Evolutionary conservation across 2,888 invertebrate genomes (phyloP), one percentile per base, ranked within the genome.

Genomic region (Nymphalis urticae): DNA sequence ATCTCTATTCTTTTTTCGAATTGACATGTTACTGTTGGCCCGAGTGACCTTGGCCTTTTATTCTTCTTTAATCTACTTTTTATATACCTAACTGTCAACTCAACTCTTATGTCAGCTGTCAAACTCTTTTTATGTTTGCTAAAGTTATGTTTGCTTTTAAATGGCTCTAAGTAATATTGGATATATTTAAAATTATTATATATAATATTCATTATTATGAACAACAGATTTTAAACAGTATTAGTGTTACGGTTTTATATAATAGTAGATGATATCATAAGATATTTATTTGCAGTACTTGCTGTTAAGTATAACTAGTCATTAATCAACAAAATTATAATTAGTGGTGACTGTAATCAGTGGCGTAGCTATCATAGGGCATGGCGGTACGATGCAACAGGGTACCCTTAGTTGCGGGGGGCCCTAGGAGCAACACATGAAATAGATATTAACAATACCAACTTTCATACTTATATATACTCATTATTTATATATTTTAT

Each of bases 241-340:
- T 62, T 67, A 67, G 36, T 42, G 58, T 58, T 58, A 58, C 48
- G 54, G 54, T 62, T 50, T 56, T n/a, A 61, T 58, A 58, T 32
- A 62, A 62, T 62, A 62, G 53, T 62, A 65, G 50, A 36, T 48
- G 62, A 32, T 54, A 50, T 51, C 47, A 48, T 42, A 51, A 47
- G 19, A 32, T 63, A 68, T 59, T 51, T 63, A 59, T 59, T 68
- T 53, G 63, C 63, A 47, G 47, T 63, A 17, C n/a, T 36, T 42
- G 62, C 62, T 65, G 59, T 66, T 56, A 62, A 24, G 62, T 66
- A 65, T 62, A 66, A 62, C 69, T 69, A 69, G 69, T 69, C 69
- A 69, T 65, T 61, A 69, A 69, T 65, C 69, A 66, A 27, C 32
- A 56, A 65, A 58, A 36, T 56, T 54, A 27, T 54, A 48, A 24